Conservation (phyloP, 2,888 invertebrate species). For the Lampropteryx suffumata region DNA sequence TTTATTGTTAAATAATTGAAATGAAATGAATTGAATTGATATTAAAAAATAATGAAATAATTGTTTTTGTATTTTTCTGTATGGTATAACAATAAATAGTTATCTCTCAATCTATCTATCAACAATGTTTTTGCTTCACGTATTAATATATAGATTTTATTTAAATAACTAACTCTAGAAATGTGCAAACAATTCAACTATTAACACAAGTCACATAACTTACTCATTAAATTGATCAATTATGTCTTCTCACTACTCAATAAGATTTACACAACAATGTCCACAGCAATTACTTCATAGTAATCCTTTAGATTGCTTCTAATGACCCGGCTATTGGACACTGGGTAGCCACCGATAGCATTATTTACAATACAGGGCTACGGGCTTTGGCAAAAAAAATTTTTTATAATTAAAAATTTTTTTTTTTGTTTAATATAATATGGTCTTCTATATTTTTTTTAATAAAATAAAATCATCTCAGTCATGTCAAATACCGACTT, state of each 20-base stretch:
- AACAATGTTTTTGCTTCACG: no score
- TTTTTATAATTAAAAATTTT: background rate
- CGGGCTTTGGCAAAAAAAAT: background rate
- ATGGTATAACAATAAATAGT: no score
- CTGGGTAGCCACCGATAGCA: background rate
- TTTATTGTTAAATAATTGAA: no score
- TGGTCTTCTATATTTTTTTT: no score
- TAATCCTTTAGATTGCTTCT: conserved; percentile 11
- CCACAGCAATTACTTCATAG: conserved; percentile 7
- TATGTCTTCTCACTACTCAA: conserved; percentile 4
- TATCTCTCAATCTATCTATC: no score
- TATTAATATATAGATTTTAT: no score
- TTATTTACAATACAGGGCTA: background rate
- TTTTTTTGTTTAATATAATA: no score
- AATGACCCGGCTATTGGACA: conserved; percentile 5
- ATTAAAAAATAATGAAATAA: no score
- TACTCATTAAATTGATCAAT: conserved; percentile 9
- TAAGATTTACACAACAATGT: conserved; percentile 10
- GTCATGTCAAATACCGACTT: no score
- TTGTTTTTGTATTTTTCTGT: no score
- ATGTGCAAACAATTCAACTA: conserved; percentile 3
- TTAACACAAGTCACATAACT: conserved; percentile 6
- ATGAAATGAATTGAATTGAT: no score
- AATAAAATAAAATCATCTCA: no score
- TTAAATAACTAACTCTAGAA: background rate